These are phyloP conservation scores for Ploceus nigricollis DNA, from an alignment of 2,113 vertebrate species.

Conservation along the genomic window DNA sequence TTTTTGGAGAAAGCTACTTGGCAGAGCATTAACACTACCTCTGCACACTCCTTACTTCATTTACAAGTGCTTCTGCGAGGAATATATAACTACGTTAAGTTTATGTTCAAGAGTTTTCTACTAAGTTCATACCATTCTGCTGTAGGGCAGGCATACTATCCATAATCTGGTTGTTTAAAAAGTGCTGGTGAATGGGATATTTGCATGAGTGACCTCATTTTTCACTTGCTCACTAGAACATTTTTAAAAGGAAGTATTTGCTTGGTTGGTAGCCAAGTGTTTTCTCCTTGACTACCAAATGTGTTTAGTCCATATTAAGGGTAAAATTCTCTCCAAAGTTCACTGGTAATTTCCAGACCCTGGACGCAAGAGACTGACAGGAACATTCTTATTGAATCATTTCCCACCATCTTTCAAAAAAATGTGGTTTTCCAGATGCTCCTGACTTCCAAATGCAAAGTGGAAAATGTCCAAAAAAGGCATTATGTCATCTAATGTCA, in stretches of 20 bases:
- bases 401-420: neutral
- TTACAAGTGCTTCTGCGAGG: neutral
- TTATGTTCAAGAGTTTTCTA: neutral
- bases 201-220: conserved; percentile 3
- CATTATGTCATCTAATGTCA: neutral
- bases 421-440: neutral
- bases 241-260: conserved; percentile 29
- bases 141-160: neutral
- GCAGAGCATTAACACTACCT: neutral
- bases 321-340: conserved; percentile 10
- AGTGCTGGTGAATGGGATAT: neutral
- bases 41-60: neutral
- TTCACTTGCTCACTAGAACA: neutral
- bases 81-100: neutral
- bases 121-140: neutral
- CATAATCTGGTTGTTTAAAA: neutral
- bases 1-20: neutral
- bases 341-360: conserved; percentile 4
- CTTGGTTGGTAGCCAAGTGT: conserved; percentile 48
- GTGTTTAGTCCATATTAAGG: conserved; percentile 19
- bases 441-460: neutral
- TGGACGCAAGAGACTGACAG: neutral
- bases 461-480: conserved; percentile 38
- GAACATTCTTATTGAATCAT: conserved; percentile 35
- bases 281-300: conserved; percentile 46